Conservation (phyloP, 2,888 invertebrate species). For the Hanleya hanleyi region DNA sequence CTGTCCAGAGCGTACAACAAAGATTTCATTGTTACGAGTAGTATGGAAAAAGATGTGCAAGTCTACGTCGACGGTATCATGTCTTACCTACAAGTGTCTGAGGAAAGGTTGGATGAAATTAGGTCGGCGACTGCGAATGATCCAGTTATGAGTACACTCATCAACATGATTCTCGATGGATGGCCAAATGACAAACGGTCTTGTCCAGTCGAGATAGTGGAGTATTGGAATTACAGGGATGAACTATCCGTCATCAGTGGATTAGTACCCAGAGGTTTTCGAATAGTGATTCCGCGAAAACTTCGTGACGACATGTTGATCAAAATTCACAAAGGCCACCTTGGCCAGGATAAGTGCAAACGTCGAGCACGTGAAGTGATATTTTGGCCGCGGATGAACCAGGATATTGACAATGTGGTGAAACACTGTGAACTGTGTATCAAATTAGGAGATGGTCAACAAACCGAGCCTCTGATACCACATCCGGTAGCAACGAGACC, state of each 20-base stretch:
- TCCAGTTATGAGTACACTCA: neutral
- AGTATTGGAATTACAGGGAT: conserved; percentile 17
- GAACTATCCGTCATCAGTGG: conserved; percentile 8
- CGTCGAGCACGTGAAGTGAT: conserved; percentile 20
- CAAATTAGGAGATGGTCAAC: neutral
- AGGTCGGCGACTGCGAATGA: conserved; percentile 11
- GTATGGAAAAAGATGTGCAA: conserved; percentile 10
- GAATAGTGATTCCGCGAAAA: conserved; percentile 17
- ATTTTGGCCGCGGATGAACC: too few relatives aligned
- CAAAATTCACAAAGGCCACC: conserved; percentile 22
- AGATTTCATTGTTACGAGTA: neutral
- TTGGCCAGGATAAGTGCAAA: conserved; percentile 26
- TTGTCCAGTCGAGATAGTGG: conserved; percentile 4
- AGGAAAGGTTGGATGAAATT: conserved; percentile 12
- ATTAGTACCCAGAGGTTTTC: conserved; percentile 9
- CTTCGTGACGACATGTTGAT: conserved; percentile 13
- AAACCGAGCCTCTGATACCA: neutral
- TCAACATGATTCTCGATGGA: conserved; percentile 10
- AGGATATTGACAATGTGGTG: neutral
- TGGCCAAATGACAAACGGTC: conserved; percentile 15
- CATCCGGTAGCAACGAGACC: neutral
- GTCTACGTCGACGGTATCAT: conserved; percentile 1
- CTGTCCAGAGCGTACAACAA: conserved; percentile 7
- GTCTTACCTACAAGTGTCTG: neutral
- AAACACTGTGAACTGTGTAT: neutral